Evolutionary conservation across 1,140 invertebrate species (phyloP), one percentile per base, ranked within the genome.

Genomic region (Coptotermes formosanus): DNA sequence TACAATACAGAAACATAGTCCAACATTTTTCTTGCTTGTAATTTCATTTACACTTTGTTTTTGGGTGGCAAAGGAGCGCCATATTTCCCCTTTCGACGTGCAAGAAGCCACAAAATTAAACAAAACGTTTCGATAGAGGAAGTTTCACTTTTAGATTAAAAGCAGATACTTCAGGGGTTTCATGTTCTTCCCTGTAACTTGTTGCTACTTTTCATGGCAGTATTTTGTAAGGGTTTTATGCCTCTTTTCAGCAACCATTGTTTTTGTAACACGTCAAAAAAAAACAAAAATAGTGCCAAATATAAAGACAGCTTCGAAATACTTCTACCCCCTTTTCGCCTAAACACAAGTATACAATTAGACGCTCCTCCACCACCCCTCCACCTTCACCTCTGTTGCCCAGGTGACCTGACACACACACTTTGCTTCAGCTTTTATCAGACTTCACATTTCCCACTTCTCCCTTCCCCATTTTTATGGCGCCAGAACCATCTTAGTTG

Each of bases 401-500:
- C 64, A 75, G 64, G 64, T 75, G 64, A 75, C 25, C 25, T 11
- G 2, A 4, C n/a, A 75, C 64, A 75, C 64, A 75, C 64, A 30
- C n/a, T 3, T 75, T 75, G 64, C 7, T 25, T 75, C n/a, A 14
- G n/a, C 64, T 30, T 75, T 75, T 75, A 25, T 75, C 25, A n/a
- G 64, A 30, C 64, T 75, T 75, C 64, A n/a, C 25, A 30, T 75
- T 75, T 75, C 64, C 64, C n/a, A 75, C 64, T 75, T 75, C n/a
- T n/a, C 25, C n/a, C n/a, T n/a, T 75, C 64, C 64, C 25, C 25
- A 30, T 75, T 75, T 30, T 75, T 25, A 75, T 75, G 64, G 25
- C n/a, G 64, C 64, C 64, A 75, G 25, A 75, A 75, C 64, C 64
- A 75, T 30, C n/a, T 75, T 75, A 75, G 25, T 75, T 75, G 64